These are phyloP conservation scores for Saturnia pavonia DNA, from an alignment of 2,888 invertebrate genomes.

Conservation along the genomic window DNA sequence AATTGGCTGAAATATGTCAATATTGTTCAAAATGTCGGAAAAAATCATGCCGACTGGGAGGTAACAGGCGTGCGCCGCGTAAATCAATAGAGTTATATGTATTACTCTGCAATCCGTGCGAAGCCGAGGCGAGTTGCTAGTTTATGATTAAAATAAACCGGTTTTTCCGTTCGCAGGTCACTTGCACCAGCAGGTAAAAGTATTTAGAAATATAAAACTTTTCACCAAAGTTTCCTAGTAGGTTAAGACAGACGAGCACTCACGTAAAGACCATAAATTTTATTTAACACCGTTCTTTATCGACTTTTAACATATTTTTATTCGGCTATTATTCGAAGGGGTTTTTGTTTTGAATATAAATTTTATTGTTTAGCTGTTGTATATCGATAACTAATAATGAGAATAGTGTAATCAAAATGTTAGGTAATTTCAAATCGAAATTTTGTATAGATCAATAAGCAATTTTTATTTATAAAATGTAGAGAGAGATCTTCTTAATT, in stretches of 20 bases:
- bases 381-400: not conserved
- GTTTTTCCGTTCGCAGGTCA: not conserved
- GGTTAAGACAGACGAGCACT: conserved; percentile 8
- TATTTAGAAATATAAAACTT: conserved; percentile 11
- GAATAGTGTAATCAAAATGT: not conserved
- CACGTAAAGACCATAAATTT: conserved; percentile 11
- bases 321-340: not conserved
- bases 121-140: too few species aligned
- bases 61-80: too few species aligned
- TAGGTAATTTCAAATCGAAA: too few species aligned
- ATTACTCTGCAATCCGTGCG: too few species aligned
- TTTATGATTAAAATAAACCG: not conserved
- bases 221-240: not conserved
- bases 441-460: too few species aligned
- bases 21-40: too few species aligned
- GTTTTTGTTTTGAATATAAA: not conserved
- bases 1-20: too few species aligned
- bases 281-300: not conserved
- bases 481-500: too few species aligned
- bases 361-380: not conserved
- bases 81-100: too few species aligned
- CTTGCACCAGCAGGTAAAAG: conserved; percentile 5
- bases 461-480: too few species aligned
- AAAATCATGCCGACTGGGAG: too few species aligned
- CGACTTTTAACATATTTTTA: conserved; percentile 13